Base-by-base conservation (phyloP, 2,888 invertebrate species). In the Tyria jacobaeae region DNA sequence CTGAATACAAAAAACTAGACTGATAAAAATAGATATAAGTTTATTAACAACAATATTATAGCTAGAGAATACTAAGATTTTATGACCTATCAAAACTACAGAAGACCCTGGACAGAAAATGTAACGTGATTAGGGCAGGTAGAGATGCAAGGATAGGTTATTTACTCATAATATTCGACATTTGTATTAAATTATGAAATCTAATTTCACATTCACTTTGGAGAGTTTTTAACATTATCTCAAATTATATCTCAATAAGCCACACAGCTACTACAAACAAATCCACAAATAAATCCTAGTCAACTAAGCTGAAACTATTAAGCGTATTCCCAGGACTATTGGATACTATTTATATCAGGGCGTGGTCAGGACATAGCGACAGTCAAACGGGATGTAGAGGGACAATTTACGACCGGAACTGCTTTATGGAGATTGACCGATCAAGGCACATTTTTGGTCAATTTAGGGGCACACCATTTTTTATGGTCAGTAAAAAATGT, bases 381-480 rank as follows among this genome's bases (percentile, higher is more conserved):
- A 84, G 87, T 86, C 83, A 77, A 78, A 82, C 88, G 86, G 90
- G 89, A 88, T 87, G 89, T 80, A 75, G 71, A 80, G 85, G 86
- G 83, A 83, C 89, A 87, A 89, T 91, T 91, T 91, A 92, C 75
- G 87, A 87, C 91, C 91, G 91, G 92, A 92, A 89, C 88, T 76
- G 78, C 73, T 84, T 89, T 87, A 89, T 89, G 82, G 85, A 77
- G 85, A 87, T 86, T 89, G 89, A 87, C 88, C 89, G 86, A 87
- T 87, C 74, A 75, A 74, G 70, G 73, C 79, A 77, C 71, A 73
- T 76, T 75, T 73, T 62, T 72, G 73, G 74, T 71, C 78, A 78
- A 75, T 75, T 72, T 73, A 53, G 65, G 68, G 68, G 72, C 70
- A 64, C 31, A 25, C 31, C 49, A 17, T 47, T 74, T 64, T 56